Evolutionary conservation across 2,113 vertebrate species (phyloP).

Genomic region (Callipepla squamata): DNA sequence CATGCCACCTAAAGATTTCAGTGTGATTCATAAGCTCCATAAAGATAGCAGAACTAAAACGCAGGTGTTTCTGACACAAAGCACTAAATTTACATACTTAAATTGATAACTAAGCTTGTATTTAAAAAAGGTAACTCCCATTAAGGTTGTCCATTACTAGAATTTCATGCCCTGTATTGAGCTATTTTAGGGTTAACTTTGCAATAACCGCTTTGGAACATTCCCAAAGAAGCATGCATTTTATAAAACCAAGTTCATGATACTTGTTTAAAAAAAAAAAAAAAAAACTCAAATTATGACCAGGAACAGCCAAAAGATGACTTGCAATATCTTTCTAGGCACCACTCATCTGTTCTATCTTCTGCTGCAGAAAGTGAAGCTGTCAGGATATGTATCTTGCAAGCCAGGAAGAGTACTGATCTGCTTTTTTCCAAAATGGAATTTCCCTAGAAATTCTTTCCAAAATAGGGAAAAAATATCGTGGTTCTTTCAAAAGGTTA

Average conservation of each 20-base stretch:
- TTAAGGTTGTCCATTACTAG: slow-evolving; percentile 15
- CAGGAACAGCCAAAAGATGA: not conserved
- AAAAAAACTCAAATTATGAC: not conserved
- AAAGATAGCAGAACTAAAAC: slow-evolving; percentile 39
- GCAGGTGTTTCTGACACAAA: not conserved
- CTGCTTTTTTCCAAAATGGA: not conserved
- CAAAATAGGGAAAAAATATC: not conserved
- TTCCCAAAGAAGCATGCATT: not conserved
- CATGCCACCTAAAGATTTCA: slow-evolving; percentile 18
- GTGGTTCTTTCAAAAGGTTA: not conserved
- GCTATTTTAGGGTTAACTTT: not conserved
- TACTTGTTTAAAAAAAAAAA: not conserved
- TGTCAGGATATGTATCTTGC: not conserved
- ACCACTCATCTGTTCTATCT: not conserved
- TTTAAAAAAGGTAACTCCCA: not conserved
- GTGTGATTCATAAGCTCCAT: slow-evolving; percentile 42
- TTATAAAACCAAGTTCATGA: not conserved
- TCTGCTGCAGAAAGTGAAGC: not conserved
- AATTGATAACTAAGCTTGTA: not conserved
- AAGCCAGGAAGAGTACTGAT: not conserved
- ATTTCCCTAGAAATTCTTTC: not conserved
- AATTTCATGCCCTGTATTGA: not conserved
- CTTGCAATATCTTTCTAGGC: not conserved
- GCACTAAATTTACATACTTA: slow-evolving; percentile 2
- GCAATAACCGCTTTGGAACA: not conserved